These are phyloP conservation scores for Acanthis flammea DNA, from an alignment of 2,797 vertebrate genomes.

Conservation along the genomic window DNA sequence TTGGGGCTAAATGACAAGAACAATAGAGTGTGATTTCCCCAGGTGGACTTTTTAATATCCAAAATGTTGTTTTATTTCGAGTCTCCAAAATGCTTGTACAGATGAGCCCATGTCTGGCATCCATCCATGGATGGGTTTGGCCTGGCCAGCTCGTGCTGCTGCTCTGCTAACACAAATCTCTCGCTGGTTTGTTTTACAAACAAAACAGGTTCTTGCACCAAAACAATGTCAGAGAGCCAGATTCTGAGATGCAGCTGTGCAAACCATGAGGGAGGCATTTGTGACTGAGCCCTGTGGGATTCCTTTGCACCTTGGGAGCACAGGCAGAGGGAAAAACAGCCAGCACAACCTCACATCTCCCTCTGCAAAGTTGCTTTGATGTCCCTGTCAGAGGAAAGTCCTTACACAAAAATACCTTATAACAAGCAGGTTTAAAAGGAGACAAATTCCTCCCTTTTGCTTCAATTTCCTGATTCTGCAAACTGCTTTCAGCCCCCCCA, in stretches of 20 bases:
- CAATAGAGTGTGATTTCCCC: not conserved
- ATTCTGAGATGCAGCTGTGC: slow-evolving; percentile 24
- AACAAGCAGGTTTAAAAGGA: slow-evolving; percentile 2
- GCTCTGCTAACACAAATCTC: not conserved
- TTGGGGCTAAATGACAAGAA: not conserved
- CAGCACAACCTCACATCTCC: not conserved
- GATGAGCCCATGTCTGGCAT: not conserved
- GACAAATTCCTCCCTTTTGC: not conserved
- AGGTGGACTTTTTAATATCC: not conserved
- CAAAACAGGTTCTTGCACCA: slow-evolving; percentile 11
- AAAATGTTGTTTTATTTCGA: not conserved
- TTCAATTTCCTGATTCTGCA: slow-evolving; percentile 12
- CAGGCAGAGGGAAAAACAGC: not conserved
- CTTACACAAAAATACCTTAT: not conserved
- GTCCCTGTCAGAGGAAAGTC: not conserved
- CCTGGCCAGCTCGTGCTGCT: not conserved
- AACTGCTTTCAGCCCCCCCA: not conserved
- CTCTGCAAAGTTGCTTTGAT: slow-evolving; percentile 1
- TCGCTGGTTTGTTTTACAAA: slow-evolving; percentile 25
- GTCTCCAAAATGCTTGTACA: not conserved
- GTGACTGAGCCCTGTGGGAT: not conserved
- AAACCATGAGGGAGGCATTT: not conserved
- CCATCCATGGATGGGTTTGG: not conserved
- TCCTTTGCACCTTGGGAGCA: not conserved
- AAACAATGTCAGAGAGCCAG: slow-evolving; percentile 15